Conservation (phyloP, 2,888 invertebrate species). For the Aporophyla lueneburgensis region DNA sequence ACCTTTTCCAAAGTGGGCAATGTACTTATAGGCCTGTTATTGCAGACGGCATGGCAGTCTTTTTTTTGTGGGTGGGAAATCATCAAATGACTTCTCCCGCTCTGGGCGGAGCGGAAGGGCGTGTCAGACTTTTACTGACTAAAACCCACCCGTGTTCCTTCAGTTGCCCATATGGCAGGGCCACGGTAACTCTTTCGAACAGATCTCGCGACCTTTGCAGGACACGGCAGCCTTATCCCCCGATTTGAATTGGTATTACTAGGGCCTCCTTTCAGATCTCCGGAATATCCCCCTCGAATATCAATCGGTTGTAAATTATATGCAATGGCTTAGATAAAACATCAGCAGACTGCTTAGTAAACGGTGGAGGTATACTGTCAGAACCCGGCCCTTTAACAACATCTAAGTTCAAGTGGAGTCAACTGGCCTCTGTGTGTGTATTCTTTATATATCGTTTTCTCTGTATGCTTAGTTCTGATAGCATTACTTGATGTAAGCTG, state of each 20-base stretch:
- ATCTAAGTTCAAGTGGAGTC: too few relatives aligned
- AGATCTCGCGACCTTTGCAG: too few relatives aligned
- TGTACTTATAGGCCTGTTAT: not conserved
- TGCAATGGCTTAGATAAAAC: not conserved
- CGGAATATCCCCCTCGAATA: not conserved
- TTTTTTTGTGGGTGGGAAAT: too few relatives aligned
- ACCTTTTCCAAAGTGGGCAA: not conserved
- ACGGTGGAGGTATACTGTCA: slow-evolving; percentile 9
- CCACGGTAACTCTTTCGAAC: too few relatives aligned
- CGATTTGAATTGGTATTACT: not conserved
- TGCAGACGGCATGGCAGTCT: too few relatives aligned
- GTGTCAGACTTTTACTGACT: too few relatives aligned
- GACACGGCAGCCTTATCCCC: not conserved
- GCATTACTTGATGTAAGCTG: slow-evolving; percentile 2
- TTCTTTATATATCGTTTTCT: too few relatives aligned
- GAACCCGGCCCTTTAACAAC: slow-evolving; percentile 2
- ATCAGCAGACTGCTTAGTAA: slow-evolving; percentile 1
- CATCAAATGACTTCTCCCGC: too few relatives aligned
- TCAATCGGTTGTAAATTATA: not conserved
- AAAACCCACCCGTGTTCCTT: too few relatives aligned
- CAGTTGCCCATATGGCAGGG: too few relatives aligned
- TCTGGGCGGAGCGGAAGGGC: too few relatives aligned
- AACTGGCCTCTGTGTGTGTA: too few relatives aligned
- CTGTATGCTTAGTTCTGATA: not conserved
- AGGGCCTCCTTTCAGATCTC: not conserved